Conservation (phyloP, 2,797 vertebrate genomes). For the Glossophaga mutica region DNA sequence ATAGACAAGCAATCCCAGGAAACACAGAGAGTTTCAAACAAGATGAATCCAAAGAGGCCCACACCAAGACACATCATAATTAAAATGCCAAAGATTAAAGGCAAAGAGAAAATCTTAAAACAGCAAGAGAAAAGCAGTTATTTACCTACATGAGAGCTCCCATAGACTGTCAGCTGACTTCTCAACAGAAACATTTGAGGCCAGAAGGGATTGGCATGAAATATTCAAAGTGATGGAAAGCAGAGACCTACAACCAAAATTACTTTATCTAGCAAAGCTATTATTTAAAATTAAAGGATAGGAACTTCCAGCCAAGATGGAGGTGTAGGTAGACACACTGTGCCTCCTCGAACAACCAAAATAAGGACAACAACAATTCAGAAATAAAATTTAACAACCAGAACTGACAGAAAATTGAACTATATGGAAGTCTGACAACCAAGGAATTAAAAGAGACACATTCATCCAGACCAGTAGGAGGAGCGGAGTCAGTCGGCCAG, state of each 20-base stretch:
- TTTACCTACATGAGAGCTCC: not conserved
- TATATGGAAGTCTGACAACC: too few relatives aligned
- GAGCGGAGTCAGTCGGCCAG: too few relatives aligned
- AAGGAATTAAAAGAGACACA: too few relatives aligned
- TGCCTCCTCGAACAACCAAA: too few relatives aligned
- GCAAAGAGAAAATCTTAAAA: not conserved
- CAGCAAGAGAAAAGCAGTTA: not conserved
- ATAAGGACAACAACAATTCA: too few relatives aligned
- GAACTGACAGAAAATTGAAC: too few relatives aligned
- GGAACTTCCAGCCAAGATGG: too few relatives aligned
- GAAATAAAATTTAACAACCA: too few relatives aligned
- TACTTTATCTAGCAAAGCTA: not conserved
- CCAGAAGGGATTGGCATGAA: not conserved
- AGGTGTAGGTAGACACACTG: too few relatives aligned
- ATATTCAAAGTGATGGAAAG: not conserved
- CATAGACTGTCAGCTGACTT: not conserved
- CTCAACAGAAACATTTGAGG: not conserved
- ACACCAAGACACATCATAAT: not conserved
- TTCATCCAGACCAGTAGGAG: too few relatives aligned
- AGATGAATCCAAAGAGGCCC: not conserved
- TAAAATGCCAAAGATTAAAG: not conserved
- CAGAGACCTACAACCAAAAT: not conserved
- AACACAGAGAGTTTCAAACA: not conserved
- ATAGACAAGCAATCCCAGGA: not conserved
- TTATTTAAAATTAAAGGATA: not conserved